phyloP scores from a whole-genome alignment of 2,797 vertebrate genomes.

The Cyprinella venusta region DNA sequence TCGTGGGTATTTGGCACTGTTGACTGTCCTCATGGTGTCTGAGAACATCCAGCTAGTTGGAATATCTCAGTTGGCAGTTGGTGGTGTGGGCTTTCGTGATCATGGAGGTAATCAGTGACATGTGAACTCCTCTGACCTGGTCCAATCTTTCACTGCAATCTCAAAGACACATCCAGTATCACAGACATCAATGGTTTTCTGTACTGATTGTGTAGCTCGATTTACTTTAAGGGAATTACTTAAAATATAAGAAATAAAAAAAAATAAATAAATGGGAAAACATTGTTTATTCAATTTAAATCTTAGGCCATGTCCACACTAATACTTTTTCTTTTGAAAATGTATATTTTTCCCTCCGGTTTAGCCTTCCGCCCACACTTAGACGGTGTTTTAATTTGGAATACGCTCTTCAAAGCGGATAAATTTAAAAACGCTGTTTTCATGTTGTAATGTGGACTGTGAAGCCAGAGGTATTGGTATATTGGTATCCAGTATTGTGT shows the following conservation, averaged over 20 bases:
- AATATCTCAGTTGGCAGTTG: slow-evolving; percentile 4
- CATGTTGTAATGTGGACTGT: too few relatives aligned
- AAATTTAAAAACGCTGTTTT: too few relatives aligned
- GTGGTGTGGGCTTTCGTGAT: not conserved
- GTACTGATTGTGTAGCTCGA: not conserved
- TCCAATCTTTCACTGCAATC: not conserved
- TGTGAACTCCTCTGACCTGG: not conserved
- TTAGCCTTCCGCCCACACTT: too few relatives aligned
- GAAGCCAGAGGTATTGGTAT: too few relatives aligned
- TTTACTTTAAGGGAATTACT: not conserved
- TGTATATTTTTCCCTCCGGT: too few relatives aligned
- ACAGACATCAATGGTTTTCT: not conserved
- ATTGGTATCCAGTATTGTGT: too few relatives aligned
- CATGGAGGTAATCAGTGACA: slow-evolving; percentile 6
- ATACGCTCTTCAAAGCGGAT: too few relatives aligned
- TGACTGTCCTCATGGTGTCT: not conserved
- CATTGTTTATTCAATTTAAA: not conserved
- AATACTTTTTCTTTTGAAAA: too few relatives aligned
- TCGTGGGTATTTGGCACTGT: not conserved
- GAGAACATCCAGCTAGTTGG: not conserved
- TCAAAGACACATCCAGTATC: not conserved
- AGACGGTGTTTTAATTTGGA: too few relatives aligned
- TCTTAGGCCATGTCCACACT: not conserved
- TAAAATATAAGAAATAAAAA: not conserved
- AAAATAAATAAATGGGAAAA: not conserved